Conservation (phyloP, 2,888 invertebrate genomes). For the Chrysolina americana region DNA sequence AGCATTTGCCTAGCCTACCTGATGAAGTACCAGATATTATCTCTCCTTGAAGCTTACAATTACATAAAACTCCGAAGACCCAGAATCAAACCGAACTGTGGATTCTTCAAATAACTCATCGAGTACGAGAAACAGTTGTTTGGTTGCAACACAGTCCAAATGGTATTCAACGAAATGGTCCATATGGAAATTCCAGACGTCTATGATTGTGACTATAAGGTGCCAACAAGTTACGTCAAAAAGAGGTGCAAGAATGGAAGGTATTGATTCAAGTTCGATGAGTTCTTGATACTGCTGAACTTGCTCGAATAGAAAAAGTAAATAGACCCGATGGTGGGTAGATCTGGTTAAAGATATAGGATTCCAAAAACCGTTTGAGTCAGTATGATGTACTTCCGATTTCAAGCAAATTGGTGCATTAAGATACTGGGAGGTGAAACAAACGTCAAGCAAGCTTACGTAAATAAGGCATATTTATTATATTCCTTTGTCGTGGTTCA, state of each 20-base stretch:
- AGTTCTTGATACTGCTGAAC: not conserved
- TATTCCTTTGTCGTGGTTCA: not conserved
- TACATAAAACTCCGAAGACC: conserved; percentile 81
- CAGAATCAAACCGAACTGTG: conserved; percentile 90
- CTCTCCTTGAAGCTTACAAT: conserved; percentile 83
- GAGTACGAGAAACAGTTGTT: conserved; percentile 83
- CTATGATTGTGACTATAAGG: conserved; percentile 77
- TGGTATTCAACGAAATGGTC: conserved; percentile 83
- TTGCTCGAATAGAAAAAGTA: not conserved
- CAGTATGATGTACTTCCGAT: no score
- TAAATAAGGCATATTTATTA: not conserved
- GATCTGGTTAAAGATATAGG: not conserved
- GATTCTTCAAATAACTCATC: conserved; percentile 92
- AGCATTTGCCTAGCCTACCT: conserved; percentile 90
- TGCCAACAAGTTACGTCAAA: conserved; percentile 33
- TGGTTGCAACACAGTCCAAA: conserved; percentile 79
- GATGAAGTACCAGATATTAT: conserved; percentile 86
- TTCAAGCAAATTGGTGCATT: not conserved
- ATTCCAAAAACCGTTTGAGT: not conserved
- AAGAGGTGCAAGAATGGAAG: conserved; percentile 32
- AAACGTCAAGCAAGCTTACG: no score
- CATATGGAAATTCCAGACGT: conserved; percentile 84
- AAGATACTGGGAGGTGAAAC: not conserved
- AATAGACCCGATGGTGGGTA: not conserved
- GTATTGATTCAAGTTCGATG: not conserved